A percentile compares a stretch with the other conserved stretches of the same genome.
Evolutionary conservation across 2,113 vertebrate species (phyloP).

Genomic region (Vulpes lagopus): DNA sequence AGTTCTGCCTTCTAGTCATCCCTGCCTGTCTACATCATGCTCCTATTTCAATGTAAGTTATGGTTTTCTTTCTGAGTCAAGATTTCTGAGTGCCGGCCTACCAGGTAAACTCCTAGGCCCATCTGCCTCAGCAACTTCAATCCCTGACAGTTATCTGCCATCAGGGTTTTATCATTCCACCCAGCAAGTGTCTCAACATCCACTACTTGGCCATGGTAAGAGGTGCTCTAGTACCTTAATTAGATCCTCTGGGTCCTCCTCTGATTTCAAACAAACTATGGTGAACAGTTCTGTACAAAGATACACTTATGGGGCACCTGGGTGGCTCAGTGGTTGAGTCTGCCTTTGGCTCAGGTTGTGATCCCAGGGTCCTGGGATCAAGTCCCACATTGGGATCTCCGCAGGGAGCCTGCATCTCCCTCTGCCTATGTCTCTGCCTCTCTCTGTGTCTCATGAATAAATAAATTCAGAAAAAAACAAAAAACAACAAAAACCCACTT

Average conservation of each 20-base stretch:
- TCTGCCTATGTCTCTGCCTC: no score
- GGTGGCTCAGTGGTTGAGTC: no score
- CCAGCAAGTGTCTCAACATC: neutral
- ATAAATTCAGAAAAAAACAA: no score
- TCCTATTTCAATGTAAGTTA: neutral
- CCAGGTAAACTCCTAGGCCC: neutral
- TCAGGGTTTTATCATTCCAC: neutral
- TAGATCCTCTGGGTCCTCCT: neutral
- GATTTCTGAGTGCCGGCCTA: neutral
- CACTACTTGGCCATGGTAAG: neutral
- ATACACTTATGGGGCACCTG: neutral
- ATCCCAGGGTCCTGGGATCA: no score
- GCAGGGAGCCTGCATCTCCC: no score
- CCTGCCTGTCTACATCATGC: neutral
- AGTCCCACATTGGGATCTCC: no score
- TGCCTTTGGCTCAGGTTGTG: no score
- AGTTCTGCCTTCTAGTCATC: neutral
- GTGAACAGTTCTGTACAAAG: neutral
- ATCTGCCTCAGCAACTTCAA: neutral
- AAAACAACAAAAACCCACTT: neutral
- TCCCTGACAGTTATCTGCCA: neutral
- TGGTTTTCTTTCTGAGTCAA: constrained; percentile 25
- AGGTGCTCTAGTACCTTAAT: neutral
- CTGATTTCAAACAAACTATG: neutral
- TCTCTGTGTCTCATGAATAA: no score